phyloP scores from a whole-genome alignment of 2,888 invertebrate genomes.

The Bombylius discolor region DNA sequence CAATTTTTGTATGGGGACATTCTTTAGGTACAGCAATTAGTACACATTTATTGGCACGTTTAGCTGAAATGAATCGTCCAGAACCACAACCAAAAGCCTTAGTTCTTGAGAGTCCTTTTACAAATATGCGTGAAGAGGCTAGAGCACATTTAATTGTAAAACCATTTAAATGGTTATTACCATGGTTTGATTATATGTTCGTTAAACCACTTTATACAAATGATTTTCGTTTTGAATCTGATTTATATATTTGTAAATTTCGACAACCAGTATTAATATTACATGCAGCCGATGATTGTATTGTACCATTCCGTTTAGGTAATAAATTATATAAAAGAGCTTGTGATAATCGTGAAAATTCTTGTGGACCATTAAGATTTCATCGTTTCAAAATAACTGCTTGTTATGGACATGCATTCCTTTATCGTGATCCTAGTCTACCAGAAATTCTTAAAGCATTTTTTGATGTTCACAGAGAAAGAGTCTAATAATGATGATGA shows the following conservation, averaged over 20 bases:
- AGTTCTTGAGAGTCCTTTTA: conserved; percentile 87
- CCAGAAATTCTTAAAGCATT: conserved; percentile 54
- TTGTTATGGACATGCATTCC: conserved; percentile 73
- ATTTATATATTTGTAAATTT: conserved; percentile 52
- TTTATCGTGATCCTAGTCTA: conserved; percentile 63
- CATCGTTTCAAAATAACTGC: conserved; percentile 52
- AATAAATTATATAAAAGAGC: conserved; percentile 56
- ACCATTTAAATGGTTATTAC: conserved; percentile 36
- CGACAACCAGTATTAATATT: conserved; percentile 73
- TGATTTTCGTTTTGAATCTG: conserved; percentile 65
- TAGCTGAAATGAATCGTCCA: conserved; percentile 40
- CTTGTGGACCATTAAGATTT: conserved; percentile 52
- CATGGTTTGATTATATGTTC: conserved; percentile 72
- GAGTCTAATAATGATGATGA: not conserved
- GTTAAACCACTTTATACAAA: conserved; percentile 61
- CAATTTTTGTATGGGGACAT: conserved; percentile 88
- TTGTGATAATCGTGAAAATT: conserved; percentile 41
- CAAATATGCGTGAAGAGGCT: conserved; percentile 80
- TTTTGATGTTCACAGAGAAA: conserved; percentile 14
- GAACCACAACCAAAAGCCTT: conserved; percentile 53
- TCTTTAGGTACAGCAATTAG: conserved; percentile 78
- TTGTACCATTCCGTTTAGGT: conserved; percentile 72
- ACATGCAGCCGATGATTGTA: conserved; percentile 81
- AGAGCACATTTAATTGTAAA: conserved; percentile 64
- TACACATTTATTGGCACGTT: conserved; percentile 49